Evolutionary conservation across 2,888 invertebrate species (phyloP), one percentile per base, ranked within the genome.

Genomic region (Polyommatus icarus): DNA sequence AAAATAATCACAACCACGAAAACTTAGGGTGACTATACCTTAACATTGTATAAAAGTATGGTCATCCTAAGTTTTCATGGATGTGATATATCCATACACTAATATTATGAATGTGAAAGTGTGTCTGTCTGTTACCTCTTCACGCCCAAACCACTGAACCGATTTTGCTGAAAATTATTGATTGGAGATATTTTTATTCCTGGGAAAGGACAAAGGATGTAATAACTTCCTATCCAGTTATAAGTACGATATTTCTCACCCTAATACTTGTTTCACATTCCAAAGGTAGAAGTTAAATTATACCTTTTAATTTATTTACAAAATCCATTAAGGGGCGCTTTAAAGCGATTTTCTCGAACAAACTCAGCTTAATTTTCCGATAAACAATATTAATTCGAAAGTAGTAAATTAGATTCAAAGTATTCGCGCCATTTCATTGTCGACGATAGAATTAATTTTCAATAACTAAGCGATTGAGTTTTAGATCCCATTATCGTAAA

Each of bases 321-420:
- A 32, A 67, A 32, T 67, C 67, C 29, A 67, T 67, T 67, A 67
- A 18, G 18, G 61, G 24, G 67, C 7, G 67, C 32, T 32, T 67
- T 67, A 67, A 67, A 29, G 32, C 18, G 29, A 67, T 67, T 32
- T 67, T 67, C 67, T 32, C 67, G 29, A 67, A 29, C 61, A 67
- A 67, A 67, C 67, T 67, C 29, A 67, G 18, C 67, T 67, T 67
- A 29, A 32, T 67, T 67, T 32, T 67, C 29, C 67, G 15, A 67
- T 67, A 67, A 67, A 67, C 67, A 67, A 67, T 67, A 67, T 32
- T 32, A 67, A 67, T 32, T 67, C 18, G 6, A 67, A 67, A 67
- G 29, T 32, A 32, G 67, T 67, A 67, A 67, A 67, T 67, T 67
- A 67, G 29, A 67, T 67, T 32, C 7, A 29, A 18, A 67, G 29